Percentiles rank a stretch among this genome's conserved stretches.
Conservation (phyloP, 2,113 vertebrate genomes). For the Callaeas wilsoni region DNA sequence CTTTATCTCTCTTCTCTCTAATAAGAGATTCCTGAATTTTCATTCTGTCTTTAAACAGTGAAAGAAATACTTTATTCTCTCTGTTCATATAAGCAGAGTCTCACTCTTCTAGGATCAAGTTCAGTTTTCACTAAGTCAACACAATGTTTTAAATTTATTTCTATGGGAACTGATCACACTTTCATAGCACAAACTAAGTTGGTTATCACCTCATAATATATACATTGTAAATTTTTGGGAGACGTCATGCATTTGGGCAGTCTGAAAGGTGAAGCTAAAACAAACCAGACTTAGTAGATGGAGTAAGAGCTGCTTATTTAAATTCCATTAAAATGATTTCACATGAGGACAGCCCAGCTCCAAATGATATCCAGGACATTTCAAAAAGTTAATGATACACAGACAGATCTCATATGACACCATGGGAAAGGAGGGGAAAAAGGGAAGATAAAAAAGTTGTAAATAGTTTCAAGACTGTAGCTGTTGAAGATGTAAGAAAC, state of each 20-base stretch:
- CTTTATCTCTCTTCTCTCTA: background rate
- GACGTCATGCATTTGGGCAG: background rate
- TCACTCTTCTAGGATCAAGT: background rate
- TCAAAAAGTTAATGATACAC: background rate
- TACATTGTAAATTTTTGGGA: background rate
- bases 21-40: background rate
- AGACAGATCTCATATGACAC: background rate
- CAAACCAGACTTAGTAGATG: background rate
- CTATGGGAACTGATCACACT: background rate
- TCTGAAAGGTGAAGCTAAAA: background rate
- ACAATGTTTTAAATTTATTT: background rate
- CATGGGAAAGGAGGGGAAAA: background rate
- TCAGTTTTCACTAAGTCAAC: background rate
- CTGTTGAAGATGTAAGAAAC: background rate
- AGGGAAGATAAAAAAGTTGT: background rate
- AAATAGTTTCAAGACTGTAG: background rate
- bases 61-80: background rate
- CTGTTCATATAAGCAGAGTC: background rate
- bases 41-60: background rate
- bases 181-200: background rate
- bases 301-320: background rate
- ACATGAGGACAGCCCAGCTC: background rate
- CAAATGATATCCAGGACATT: background rate
- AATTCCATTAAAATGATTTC: background rate
- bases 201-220: background rate